These are phyloP conservation scores for Pygoscelis adeliae DNA, from an alignment of 2,113 vertebrate genomes.

Conservation along the genomic window DNA sequence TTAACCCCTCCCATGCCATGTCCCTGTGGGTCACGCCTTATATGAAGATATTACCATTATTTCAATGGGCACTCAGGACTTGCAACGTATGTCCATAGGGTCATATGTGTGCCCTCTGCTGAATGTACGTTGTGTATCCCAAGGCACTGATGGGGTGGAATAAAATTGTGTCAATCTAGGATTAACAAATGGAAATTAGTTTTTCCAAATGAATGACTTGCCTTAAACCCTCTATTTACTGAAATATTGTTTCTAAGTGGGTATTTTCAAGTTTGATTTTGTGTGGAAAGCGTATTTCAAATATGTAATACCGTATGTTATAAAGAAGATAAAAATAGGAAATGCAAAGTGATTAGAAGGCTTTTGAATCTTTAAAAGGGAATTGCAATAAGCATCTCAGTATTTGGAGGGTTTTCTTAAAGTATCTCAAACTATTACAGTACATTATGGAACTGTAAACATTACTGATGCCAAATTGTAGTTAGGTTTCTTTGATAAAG, in stretches of 20 bases:
- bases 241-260: conserved; percentile 66
- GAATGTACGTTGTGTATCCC: conserved; percentile 74
- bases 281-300: conserved; percentile 10
- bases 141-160: conserved; percentile 69
- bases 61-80: conserved; percentile 76
- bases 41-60: conserved; percentile 64
- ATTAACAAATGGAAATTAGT: conserved; percentile 48
- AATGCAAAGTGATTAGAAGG: neutral
- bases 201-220: conserved; percentile 82
- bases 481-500: conserved; percentile 29
- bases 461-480: conserved; percentile 53
- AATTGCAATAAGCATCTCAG: conserved; percentile 77
- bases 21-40: conserved; percentile 78
- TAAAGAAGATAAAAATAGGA: conserved; percentile 3
- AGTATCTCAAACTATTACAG: conserved; percentile 39
- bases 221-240: conserved; percentile 96
- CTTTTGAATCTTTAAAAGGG: conserved; percentile 49
- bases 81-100: conserved; percentile 67
- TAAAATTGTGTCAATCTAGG: conserved; percentile 48
- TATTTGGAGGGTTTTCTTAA: conserved; percentile 76
- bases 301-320: neutral
- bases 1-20: conserved; percentile 73
- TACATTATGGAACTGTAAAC: neutral
- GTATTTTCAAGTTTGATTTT: conserved; percentile 52
- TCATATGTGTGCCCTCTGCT: conserved; percentile 66